Evolutionary conservation across 1,140 invertebrate species (phyloP), one percentile per base, ranked within the genome.

Genomic region (Drosophila lacteicornis): DNA sequence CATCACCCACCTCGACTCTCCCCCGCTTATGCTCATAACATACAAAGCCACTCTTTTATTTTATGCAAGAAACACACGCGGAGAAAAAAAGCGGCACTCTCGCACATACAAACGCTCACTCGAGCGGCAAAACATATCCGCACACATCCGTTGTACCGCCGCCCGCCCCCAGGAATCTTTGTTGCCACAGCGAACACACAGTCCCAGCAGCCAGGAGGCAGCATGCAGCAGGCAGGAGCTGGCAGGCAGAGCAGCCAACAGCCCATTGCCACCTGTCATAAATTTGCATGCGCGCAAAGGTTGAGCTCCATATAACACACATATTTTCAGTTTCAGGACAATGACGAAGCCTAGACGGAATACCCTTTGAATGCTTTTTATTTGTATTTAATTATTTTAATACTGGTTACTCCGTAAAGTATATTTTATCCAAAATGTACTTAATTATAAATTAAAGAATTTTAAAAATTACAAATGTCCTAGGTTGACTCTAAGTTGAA

Each of bases 101-200:
- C 57, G 67, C 80, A 80, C 75, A 87, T 43, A 83, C 83, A 80
- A 70, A 71, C 80, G 76, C 68, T 87, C 83, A 87, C 84, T 87
- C 80, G 82, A 83, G 83, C 83, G 83, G 80, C 83, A 87, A 87
- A 87, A 87, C 83, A 87, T 87, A 87, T 88, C 83, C 84, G 84
- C 81, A 88, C 83, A 87, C 80, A 88, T 87, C 84, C 84, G 84
- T 68, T 83, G 60, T 70, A 51, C 46, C 61, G 62, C 57, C 75
- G 57, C 45, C 63, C 45, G 17, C n/a, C 19, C 22, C 36, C 15
- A 15, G 33, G 33, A 33, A 33, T 12, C 33, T 61, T 60, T 77
- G 73, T 77, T 77, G 50, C 61, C 45, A 30, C 46, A 59, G 33
- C 56, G 27, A 46, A 49, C 25, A 65, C 50, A 53, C 58, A 40